Percentiles rank a stretch among this genome's conserved stretches.
Evolutionary conservation across 1,140 invertebrate species (phyloP).

Genomic region (Elysia chlorotica): DNA sequence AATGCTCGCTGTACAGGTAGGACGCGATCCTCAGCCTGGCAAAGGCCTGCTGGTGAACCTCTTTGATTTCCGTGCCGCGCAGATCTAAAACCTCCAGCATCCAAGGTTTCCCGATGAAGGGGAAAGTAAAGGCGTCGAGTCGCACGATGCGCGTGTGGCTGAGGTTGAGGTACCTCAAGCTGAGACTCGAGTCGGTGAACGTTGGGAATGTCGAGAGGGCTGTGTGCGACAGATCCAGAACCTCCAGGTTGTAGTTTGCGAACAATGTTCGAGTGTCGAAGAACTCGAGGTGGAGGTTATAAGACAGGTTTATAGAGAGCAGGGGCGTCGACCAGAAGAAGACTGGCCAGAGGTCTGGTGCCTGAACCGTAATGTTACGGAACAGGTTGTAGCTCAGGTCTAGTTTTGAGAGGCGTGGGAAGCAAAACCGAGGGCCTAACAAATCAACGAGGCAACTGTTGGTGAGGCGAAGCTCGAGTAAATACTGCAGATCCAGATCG

Average conservation of each 20-base stretch:
- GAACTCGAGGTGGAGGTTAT: not conserved
- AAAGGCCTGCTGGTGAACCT: constrained; percentile 12
- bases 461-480: no score
- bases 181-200: not conserved
- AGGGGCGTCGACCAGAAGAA: constrained; percentile 1
- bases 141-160: not conserved
- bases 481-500: not conserved
- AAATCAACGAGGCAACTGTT: not conserved
- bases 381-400: not conserved
- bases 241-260: not conserved
- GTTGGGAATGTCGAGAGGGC: not conserved
- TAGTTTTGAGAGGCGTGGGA: not conserved
- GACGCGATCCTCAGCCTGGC: not conserved
- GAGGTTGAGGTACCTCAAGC: constrained; percentile 17
- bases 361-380: not conserved
- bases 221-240: constrained; percentile 13
- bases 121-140: constrained; percentile 5
- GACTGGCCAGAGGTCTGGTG: no score
- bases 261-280: not conserved
- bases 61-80: constrained; percentile 10
- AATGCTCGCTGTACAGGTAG: constrained; percentile 24
- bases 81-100: constrained; percentile 17
- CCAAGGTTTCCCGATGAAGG: not conserved
- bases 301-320: not conserved
- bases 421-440: not conserved